Evolutionary conservation across 2,113 vertebrate genomes (phyloP).

Genomic region (Psephotus haematonotus): DNA sequence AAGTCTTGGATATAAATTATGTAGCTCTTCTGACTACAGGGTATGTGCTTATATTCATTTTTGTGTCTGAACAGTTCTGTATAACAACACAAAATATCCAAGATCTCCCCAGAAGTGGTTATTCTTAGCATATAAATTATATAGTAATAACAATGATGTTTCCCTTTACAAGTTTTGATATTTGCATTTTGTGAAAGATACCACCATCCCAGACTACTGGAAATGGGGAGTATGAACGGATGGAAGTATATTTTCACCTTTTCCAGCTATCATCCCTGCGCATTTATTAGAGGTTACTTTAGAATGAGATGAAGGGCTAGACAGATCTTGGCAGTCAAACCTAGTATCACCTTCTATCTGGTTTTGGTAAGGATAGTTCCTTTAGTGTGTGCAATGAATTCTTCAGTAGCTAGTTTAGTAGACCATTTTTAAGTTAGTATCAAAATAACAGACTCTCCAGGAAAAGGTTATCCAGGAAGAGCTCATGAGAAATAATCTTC

Average conservation of each 20-base stretch:
- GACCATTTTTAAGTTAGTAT: not conserved
- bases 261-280: not conserved
- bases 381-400: not conserved
- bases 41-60: constrained; percentile 4
- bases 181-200: not conserved
- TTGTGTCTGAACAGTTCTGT: not conserved
- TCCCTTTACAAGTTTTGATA: not conserved
- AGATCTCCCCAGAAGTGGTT: not conserved
- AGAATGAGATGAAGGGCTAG: not conserved
- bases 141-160: not conserved
- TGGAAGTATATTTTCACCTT: not conserved
- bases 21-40: not conserved
- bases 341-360: not conserved
- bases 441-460: not conserved
- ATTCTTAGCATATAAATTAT: not conserved
- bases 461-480: not conserved
- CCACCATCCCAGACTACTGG: not conserved
- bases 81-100: not conserved
- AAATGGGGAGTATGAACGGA: not conserved
- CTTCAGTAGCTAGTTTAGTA: not conserved
- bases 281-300: not conserved
- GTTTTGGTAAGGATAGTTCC: not conserved
- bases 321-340: not conserved
- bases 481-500: not conserved
- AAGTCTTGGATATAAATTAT: constrained; percentile 14